These are phyloP conservation scores for Callyntrura guangdongensis DNA, from an alignment of 2,888 invertebrate genomes.

Conservation along the genomic window DNA sequence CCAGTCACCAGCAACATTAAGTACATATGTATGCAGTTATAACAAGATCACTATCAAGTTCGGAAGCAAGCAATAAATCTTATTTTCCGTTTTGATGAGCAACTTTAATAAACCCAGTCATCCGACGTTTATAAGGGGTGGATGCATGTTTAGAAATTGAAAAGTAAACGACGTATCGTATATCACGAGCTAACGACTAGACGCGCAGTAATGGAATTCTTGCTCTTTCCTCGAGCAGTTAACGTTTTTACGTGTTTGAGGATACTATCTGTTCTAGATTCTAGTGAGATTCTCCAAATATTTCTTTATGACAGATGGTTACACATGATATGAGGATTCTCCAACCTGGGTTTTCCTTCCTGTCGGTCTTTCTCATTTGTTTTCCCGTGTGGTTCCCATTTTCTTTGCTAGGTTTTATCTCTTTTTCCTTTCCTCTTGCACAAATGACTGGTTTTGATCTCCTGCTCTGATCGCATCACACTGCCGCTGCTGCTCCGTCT, in stretches of 20 bases:
- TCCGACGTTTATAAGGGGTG: slow-evolving; percentile 19
- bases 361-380: neutral
- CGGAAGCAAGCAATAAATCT: slow-evolving; percentile 60
- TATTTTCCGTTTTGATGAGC: slow-evolving; percentile 46
- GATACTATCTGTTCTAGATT: slow-evolving; percentile 23
- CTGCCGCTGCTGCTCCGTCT: slow-evolving; percentile 63
- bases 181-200: slow-evolving; percentile 30
- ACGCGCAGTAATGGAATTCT: slow-evolving; percentile 16
- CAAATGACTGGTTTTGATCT: slow-evolving; percentile 24
- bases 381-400: neutral
- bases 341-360: slow-evolving; percentile 16
- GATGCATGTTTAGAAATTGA: slow-evolving; percentile 51
- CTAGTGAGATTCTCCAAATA: neutral
- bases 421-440: neutral
- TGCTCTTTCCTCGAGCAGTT: neutral
- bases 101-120: slow-evolving; percentile 23
- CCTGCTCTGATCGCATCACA: slow-evolving; percentile 17
- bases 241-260: neutral
- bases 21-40: neutral
- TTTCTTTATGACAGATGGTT: slow-evolving; percentile 27
- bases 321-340: slow-evolving; percentile 33
- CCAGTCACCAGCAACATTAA: neutral
- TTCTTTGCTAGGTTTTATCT: slow-evolving; percentile 1
- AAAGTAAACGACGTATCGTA: slow-evolving; percentile 42
- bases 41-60: slow-evolving; percentile 57